Evolutionary conservation across 2,113 vertebrate genomes (phyloP).

Genomic region (Ciconia boyciana): DNA sequence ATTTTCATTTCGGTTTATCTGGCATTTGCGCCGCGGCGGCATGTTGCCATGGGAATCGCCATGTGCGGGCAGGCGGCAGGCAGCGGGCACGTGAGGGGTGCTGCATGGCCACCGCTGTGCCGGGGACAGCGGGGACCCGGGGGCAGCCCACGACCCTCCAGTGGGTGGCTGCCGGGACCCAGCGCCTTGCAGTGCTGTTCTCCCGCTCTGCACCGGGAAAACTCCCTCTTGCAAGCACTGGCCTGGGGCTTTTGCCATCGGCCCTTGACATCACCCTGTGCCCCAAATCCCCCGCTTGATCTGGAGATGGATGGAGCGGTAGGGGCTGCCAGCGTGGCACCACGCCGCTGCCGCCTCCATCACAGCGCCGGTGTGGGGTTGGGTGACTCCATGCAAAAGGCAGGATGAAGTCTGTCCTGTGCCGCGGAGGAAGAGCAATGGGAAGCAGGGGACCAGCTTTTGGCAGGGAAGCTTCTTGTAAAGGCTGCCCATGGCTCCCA

Average conservation of each 20-base stretch:
- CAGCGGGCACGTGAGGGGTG: not conserved
- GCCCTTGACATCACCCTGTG: fast-evolving
- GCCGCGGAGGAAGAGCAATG: fast-evolving
- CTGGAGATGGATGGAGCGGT: not conserved
- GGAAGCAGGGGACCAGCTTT: not conserved
- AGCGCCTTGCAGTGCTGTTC: not conserved
- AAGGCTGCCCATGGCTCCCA: not conserved
- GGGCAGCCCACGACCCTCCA: not conserved
- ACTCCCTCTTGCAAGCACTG: not conserved
- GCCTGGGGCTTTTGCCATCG: not conserved
- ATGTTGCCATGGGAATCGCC: not conserved
- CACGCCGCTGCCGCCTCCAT: fast-evolving
- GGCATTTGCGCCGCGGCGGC: not conserved
- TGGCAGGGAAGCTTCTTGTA: not conserved
- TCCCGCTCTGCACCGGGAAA: fast-evolving
- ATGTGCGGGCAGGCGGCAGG: not conserved
- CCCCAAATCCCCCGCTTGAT: fast-evolving
- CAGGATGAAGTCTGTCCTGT: not conserved
- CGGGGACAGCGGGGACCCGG: not conserved
- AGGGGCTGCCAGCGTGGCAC: not conserved
- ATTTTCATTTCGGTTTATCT: not conserved
- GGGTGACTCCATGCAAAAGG: fast-evolving
- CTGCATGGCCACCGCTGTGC: fast-evolving
- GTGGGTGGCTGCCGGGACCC: not conserved
- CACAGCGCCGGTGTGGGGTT: fast-evolving